phyloP scores from a whole-genome alignment of 2,888 invertebrate genomes.

The Nomada fabriciana region DNA sequence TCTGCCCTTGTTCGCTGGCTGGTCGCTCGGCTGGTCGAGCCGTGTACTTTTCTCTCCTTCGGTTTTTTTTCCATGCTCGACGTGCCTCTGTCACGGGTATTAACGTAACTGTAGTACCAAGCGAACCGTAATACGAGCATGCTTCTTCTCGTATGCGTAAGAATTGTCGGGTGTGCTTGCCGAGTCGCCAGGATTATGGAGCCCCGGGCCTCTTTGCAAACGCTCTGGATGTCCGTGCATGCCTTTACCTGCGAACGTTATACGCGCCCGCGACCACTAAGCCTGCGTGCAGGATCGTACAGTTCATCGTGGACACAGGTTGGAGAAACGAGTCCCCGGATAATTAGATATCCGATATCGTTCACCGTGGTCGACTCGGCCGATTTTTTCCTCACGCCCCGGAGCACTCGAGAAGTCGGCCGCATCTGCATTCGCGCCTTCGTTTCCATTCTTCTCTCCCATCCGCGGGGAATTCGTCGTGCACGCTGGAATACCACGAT shows the following conservation, averaged over 20 bases:
- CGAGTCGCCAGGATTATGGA: slow-evolving; percentile 38
- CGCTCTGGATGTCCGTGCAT: background rate
- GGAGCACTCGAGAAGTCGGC: slow-evolving; percentile 7
- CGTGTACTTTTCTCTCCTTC: slow-evolving; percentile 35
- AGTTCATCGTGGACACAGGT: no score
- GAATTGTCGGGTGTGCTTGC: slow-evolving; percentile 27
- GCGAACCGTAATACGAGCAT: slow-evolving; percentile 77
- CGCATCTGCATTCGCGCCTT: slow-evolving; percentile 38
- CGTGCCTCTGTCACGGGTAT: slow-evolving; percentile 72
- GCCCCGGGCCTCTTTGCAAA: background rate
- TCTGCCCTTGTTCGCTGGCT: slow-evolving; percentile 28
- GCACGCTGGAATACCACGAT: no score
- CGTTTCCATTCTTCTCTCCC: background rate
- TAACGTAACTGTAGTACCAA: slow-evolving; percentile 80
- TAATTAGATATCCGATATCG: slow-evolving; percentile 73
- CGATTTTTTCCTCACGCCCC: slow-evolving; percentile 57
- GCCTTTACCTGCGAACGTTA: background rate
- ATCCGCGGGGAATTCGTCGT: background rate
- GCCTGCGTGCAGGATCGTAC: no score
- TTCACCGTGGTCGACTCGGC: slow-evolving; percentile 50
- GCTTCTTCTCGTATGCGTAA: slow-evolving; percentile 31
- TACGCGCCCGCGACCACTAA: background rate
- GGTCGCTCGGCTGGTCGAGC: slow-evolving; percentile 15
- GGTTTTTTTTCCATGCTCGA: slow-evolving; percentile 43
- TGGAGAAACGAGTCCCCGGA: slow-evolving; percentile 62